These are phyloP conservation scores for Platysteira castanea DNA, from an alignment of 2,113 vertebrate species.

Conservation along the genomic window DNA sequence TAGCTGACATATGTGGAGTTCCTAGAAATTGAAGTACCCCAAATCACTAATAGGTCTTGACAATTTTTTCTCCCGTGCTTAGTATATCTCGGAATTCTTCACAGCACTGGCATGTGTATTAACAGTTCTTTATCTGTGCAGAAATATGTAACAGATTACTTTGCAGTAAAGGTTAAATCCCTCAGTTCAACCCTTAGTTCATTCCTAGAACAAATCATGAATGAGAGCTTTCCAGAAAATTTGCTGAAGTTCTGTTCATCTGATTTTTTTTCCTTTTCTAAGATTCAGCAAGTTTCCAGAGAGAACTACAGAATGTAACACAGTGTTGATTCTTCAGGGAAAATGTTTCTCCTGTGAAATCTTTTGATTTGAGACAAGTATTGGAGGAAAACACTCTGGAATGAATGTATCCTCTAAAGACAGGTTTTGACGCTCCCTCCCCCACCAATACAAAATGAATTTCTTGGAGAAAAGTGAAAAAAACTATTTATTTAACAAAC, in stretches of 20 bases:
- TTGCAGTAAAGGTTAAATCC: not conserved
- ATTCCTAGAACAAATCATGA: not conserved
- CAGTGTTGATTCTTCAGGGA: not conserved
- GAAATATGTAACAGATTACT: not conserved
- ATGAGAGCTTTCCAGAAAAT: not conserved
- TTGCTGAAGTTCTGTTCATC: not conserved
- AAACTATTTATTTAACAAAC: not conserved
- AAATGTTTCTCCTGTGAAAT: not conserved
- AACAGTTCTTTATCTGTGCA: not conserved
- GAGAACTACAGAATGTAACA: fast-evolving
- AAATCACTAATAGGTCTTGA: not conserved
- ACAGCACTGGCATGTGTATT: fast-evolving
- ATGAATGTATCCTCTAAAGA: not conserved
- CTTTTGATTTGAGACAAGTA: not conserved
- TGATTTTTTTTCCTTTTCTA: not conserved
- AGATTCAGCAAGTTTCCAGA: not conserved
- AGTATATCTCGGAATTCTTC: not conserved
- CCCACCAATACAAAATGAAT: not conserved
- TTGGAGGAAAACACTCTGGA: not conserved
- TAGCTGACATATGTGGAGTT: fast-evolving
- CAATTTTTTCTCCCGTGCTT: not conserved
- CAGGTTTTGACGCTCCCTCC: not conserved
- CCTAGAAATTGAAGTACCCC: not conserved
- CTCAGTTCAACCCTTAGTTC: not conserved
- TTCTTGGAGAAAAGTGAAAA: not conserved